phyloP scores from a whole-genome alignment of 2,888 invertebrate species.

The Tortrix viridana region DNA sequence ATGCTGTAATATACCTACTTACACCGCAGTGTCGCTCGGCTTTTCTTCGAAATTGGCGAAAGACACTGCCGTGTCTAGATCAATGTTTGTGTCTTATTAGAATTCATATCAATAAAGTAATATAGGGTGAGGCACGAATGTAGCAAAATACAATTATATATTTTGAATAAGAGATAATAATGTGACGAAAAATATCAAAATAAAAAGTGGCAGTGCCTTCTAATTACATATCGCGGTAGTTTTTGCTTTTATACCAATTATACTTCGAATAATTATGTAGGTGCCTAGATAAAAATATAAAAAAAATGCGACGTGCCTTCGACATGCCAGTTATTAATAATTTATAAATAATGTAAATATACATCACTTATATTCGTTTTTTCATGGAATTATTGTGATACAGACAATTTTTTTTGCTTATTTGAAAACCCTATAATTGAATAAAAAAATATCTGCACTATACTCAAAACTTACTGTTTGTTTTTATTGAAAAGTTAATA shows the following conservation, averaged over 20 bases:
- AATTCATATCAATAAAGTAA: no score
- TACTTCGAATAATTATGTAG: not conserved
- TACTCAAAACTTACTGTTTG: conserved; percentile 28
- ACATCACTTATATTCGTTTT: conserved; percentile 54
- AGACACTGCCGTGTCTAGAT: no score
- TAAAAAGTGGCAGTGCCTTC: not conserved
- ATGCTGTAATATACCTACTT: no score
- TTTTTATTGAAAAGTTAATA: not conserved
- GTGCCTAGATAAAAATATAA: not conserved
- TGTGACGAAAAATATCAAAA: not conserved
- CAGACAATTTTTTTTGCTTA: not conserved
- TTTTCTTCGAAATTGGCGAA: no score
- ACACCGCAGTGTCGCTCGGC: no score
- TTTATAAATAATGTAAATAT: conserved; percentile 63
- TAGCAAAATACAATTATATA: not conserved
- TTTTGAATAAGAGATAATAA: not conserved
- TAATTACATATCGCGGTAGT: conserved; percentile 20
- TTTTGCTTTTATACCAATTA: conserved; percentile 1
- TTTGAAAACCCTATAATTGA: no score
- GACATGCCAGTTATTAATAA: conserved; percentile 78
- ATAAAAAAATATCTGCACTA: no score
- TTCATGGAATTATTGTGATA: conserved; percentile 57
- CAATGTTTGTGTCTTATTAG: no score
- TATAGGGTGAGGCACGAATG: no score
- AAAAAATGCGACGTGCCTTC: conserved; percentile 63